Base-by-base conservation (phyloP, 2,113 vertebrate species). In the Phylloscopus trochilus region DNA sequence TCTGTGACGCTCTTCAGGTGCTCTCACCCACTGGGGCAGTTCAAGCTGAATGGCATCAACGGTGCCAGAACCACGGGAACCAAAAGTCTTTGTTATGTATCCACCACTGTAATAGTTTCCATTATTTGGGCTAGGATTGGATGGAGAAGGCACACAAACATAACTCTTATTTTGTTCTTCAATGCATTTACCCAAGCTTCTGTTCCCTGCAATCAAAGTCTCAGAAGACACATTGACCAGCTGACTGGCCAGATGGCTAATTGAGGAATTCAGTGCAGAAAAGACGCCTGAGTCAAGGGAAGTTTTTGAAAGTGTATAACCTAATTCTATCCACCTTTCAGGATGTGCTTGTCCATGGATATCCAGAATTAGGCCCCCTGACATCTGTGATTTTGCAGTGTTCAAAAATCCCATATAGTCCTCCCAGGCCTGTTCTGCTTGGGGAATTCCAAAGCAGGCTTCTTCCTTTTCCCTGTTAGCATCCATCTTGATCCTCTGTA, bases 21-120 rank as follows among this genome's bases (percentile, higher is more conserved):
- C 76, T 58, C 96, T 93, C 35, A 96, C 94, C 96, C 96, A 92
- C 52, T 92, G 95, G 7, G 93, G 94, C 21, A 97, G 83, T 24
- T 97, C 97, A 67, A 97, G 93, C 76, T 97, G 97, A 94, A 97
- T 93, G 43, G 96, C 97, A 87, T 97, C 96, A 49, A 92, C 3
- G 0, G 80, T 83, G 27, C 96, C 96, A 59, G 86, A 94, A 73
- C 21, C 53, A 33, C 6, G 15, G 31, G 97, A 97, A 46, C 96
- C 96, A 78, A 96, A 96, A 55, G 41, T 95, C 82, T 90, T 94
- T 16, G 66, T 94, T 74, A 97, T 93, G 63, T 96, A 96, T 30
- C 96, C 96, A 28, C 96, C 96, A 21, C 58, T 95, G 8, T 97
- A 97, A 67, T 97, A 97, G 58, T 30, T 96, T 37, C 96, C 96